These are phyloP conservation scores for Habropoda laboriosa DNA, from an alignment of 1,140 invertebrate species.

Conservation along the genomic window DNA sequence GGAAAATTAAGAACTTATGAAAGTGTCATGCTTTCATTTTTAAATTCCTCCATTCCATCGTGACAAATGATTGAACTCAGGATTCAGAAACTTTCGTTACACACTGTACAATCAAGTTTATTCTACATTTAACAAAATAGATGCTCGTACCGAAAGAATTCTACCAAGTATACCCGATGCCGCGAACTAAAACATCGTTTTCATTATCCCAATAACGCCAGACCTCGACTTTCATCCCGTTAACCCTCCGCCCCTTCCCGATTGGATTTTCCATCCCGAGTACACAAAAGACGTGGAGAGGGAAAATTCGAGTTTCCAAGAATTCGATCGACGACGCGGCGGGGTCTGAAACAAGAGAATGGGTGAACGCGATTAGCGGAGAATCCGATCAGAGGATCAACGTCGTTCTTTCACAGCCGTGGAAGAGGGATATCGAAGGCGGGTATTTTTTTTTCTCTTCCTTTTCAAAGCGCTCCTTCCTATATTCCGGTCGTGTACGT, in stretches of 20 bases:
- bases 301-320: slow-evolving; percentile 43
- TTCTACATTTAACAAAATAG: neutral
- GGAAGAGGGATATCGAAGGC: slow-evolving; percentile 34
- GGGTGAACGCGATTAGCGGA: slow-evolving; percentile 49
- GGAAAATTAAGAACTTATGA: too few relatives aligned
- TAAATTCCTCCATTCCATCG: too few relatives aligned
- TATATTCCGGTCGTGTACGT: slow-evolving; percentile 69
- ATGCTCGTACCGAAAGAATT: neutral
- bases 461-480: slow-evolving; percentile 19
- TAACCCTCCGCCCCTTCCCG: slow-evolving; percentile 2
- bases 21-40: too few relatives aligned
- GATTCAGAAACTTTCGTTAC: too few relatives aligned
- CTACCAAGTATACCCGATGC: too few relatives aligned
- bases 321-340: slow-evolving; percentile 44
- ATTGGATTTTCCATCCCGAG: slow-evolving; percentile 45
- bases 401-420: slow-evolving; percentile 26
- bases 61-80: too few relatives aligned
- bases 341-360: slow-evolving; percentile 49
- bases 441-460: neutral
- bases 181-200: slow-evolving; percentile 1
- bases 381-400: slow-evolving; percentile 63
- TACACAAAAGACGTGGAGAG: slow-evolving; percentile 48
- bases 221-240: slow-evolving; percentile 6
- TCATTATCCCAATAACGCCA: slow-evolving; percentile 21
- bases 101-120: neutral